Conservation (phyloP, 2,888 invertebrate genomes). For the Digitonthophagus gazella region DNA sequence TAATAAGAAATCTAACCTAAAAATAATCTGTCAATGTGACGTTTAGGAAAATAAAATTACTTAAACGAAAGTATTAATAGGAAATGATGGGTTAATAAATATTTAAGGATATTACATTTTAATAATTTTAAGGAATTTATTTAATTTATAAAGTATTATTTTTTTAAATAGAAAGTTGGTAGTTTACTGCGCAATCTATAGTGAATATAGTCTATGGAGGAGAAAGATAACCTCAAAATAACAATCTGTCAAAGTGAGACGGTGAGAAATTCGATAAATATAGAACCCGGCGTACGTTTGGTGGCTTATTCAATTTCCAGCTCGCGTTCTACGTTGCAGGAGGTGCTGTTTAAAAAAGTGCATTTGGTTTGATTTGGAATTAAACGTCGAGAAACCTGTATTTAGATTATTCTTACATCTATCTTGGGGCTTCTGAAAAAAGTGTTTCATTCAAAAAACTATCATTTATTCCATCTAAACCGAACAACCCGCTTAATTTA, state of each 20-base stretch:
- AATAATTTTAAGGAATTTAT: too few relatives aligned
- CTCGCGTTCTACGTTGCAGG: background rate
- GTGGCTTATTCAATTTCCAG: background rate
- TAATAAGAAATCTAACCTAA: too few relatives aligned
- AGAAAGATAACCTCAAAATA: background rate
- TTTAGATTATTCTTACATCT: background rate
- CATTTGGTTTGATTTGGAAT: background rate
- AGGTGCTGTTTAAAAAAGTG: background rate
- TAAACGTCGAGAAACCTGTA: background rate
- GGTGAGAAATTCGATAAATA: background rate
- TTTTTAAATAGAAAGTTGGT: too few relatives aligned
- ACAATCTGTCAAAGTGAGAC: background rate
- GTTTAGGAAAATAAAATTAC: too few relatives aligned
- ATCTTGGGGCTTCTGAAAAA: background rate
- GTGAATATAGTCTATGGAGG: background rate
- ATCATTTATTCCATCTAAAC: background rate
- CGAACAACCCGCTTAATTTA: background rate
- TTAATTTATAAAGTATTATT: too few relatives aligned
- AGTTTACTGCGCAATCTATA: background rate
- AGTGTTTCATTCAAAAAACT: background rate
- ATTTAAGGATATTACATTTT: too few relatives aligned
- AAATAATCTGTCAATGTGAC: too few relatives aligned
- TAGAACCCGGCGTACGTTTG: background rate
- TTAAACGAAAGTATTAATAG: too few relatives aligned
- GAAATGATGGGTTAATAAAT: too few relatives aligned